These are phyloP conservation scores for Chlamydotis undulata DNA, from an alignment of 2,113 vertebrate species.

Conservation along the genomic window DNA sequence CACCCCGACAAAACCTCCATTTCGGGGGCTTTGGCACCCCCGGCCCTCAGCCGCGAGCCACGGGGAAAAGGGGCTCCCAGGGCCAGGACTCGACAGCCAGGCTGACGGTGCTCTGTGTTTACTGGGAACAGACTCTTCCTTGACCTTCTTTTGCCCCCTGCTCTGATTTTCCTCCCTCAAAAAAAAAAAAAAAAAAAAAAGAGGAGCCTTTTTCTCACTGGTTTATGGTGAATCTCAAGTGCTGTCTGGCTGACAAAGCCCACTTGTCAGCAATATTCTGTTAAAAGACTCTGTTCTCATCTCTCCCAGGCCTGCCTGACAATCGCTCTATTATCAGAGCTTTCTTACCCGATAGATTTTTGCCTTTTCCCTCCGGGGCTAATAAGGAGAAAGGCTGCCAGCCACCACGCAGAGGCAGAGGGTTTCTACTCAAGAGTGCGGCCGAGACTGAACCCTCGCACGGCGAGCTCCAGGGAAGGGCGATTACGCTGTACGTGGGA, in stretches of 20 bases:
- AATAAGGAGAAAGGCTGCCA: slow-evolving; percentile 33
- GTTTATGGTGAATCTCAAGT: slow-evolving; percentile 27
- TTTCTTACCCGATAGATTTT: background rate
- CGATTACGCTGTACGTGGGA: background rate
- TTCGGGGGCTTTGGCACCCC: background rate
- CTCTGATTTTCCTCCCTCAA: background rate
- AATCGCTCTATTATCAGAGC: slow-evolving; percentile 63
- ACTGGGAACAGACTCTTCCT: slow-evolving; percentile 56
- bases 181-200: slow-evolving; percentile 9
- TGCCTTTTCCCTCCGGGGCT: slow-evolving; percentile 5
- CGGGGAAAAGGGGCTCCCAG: background rate
- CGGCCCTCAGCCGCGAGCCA: fast-evolving
- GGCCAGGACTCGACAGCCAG: background rate
- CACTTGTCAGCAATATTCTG: slow-evolving; percentile 58
- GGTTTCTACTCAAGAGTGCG: background rate
- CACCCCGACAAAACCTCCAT: fast-evolving
- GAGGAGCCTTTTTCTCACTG: background rate
- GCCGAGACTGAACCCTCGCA: background rate
- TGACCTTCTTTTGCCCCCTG: slow-evolving; percentile 6
- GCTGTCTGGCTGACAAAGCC: slow-evolving; percentile 54
- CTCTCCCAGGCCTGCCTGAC: slow-evolving; percentile 25
- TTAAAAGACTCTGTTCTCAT: slow-evolving; percentile 13
- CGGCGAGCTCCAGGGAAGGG: background rate
- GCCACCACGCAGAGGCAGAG: background rate
- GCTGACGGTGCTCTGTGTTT: background rate